These are phyloP conservation scores for Scaptomyza pallida DNA, from an alignment of 1,140 invertebrate species.

Conservation along the genomic window DNA sequence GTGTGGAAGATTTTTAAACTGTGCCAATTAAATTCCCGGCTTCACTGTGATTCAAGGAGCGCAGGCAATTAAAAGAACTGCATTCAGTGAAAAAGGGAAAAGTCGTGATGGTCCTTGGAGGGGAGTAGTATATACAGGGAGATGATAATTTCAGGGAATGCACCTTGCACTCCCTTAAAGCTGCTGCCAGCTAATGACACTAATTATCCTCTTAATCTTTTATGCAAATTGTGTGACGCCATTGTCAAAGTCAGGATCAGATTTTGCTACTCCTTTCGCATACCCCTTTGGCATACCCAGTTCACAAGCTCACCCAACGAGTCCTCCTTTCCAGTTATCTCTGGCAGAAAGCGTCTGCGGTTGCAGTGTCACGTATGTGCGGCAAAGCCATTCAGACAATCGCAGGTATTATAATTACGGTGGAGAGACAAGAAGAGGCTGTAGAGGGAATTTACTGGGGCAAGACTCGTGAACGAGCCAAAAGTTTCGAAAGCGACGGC, in stretches of 20 bases:
- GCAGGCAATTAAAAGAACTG: constrained; percentile 53
- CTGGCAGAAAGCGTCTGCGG: constrained; percentile 44
- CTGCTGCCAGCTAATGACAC: constrained; percentile 69
- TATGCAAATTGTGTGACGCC: constrained; percentile 68
- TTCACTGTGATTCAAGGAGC: constrained; percentile 28
- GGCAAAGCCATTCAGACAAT: constrained; percentile 71
- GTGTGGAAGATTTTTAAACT: constrained; percentile 33
- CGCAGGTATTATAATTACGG: constrained; percentile 73
- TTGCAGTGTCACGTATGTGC: constrained; percentile 67
- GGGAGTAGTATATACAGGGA: too few species aligned
- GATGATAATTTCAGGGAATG: constrained; percentile 23
- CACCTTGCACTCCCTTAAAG: constrained; percentile 27
- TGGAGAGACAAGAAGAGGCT: constrained; percentile 6
- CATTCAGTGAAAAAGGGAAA: constrained; percentile 21
- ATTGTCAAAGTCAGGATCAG: constrained; percentile 37
- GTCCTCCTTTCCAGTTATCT: neutral
- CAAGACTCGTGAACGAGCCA: constrained; percentile 36
- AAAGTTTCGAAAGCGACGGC: constrained; percentile 55
- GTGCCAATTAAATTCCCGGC: constrained; percentile 38
- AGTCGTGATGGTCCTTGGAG: constrained; percentile 32
- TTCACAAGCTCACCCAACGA: neutral
- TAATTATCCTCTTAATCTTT: constrained; percentile 78
- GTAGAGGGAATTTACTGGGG: constrained; percentile 6
- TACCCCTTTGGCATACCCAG: neutral
- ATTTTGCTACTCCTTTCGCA: neutral